Evolutionary conservation across 2,888 invertebrate genomes (phyloP).

Genomic region (Electrophaes corylata): DNA sequence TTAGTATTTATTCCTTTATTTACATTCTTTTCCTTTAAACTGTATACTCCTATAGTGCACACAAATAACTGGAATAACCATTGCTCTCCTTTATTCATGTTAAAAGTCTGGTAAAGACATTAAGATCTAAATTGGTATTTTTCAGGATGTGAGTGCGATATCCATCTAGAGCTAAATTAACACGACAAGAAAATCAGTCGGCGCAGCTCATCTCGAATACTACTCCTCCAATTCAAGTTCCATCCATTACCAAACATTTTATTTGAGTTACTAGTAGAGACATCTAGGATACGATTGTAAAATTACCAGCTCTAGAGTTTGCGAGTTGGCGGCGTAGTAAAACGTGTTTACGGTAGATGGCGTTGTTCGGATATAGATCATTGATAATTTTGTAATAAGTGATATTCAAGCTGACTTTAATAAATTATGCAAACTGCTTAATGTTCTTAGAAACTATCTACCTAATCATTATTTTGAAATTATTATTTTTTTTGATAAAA

Average conservation of each 20-base stretch:
- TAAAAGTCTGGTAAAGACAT: slow-evolving; percentile 34
- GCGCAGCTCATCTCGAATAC: background rate
- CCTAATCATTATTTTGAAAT: slow-evolving; percentile 1
- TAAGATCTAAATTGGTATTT: slow-evolving; percentile 23
- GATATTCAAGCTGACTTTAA: background rate
- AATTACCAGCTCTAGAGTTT: background rate
- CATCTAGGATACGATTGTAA: slow-evolving; percentile 15
- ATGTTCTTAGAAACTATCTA: slow-evolving; percentile 4
- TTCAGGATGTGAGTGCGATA: slow-evolving; percentile 18
- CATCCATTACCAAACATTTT: background rate
- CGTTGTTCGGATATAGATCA: slow-evolving; percentile 31
- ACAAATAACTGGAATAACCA: background rate
- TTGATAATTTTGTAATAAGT: slow-evolving; percentile 4
- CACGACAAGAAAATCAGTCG: no score
- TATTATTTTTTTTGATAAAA: slow-evolving; percentile 3
- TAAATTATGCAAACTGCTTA: background rate
- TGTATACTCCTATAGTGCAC: background rate
- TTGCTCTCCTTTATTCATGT: slow-evolving; percentile 1
- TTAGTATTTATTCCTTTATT: no score
- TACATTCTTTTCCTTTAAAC: no score
- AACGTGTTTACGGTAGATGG: slow-evolving; percentile 26
- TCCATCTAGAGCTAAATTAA: background rate
- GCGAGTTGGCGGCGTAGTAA: slow-evolving; percentile 5
- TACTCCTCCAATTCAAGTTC: no score
- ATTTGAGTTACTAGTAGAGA: slow-evolving; percentile 10